A percentile compares a stretch with the other conserved stretches of the same genome.
These are phyloP conservation scores for Peromyscus melanophrys DNA, from an alignment of 2,797 vertebrate genomes.

Conservation along the genomic window DNA sequence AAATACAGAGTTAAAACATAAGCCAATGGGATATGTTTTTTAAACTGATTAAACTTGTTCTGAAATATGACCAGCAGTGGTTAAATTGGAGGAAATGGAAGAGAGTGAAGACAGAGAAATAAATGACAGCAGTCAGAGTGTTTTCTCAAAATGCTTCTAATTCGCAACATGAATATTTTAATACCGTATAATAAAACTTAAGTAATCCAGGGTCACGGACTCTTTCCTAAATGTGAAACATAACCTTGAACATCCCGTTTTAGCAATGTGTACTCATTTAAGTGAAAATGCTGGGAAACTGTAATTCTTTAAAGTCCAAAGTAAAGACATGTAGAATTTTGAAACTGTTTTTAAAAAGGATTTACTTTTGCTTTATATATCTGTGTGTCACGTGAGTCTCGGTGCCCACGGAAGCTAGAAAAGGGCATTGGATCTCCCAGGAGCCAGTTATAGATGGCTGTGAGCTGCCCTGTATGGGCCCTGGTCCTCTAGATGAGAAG, in stretches of 20 bases:
- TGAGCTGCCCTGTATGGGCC: neutral
- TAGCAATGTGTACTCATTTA: constrained; percentile 53
- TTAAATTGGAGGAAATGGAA: constrained; percentile 29
- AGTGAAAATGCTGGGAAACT: constrained; percentile 60
- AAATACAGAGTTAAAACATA: constrained; percentile 55
- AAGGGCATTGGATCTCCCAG: neutral
- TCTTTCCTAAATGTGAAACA: constrained; percentile 49
- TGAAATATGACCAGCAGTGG: neutral
- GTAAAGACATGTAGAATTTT: constrained; percentile 49
- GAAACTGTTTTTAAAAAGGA: neutral
- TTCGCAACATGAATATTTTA: constrained; percentile 41
- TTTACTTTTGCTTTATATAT: neutral
- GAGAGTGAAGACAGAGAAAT: constrained; percentile 9
- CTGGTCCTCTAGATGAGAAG: neutral
- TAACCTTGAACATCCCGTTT: constrained; percentile 44
- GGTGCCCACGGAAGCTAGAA: neutral
- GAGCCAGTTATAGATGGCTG: neutral
- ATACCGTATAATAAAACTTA: constrained; percentile 25
- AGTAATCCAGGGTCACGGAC: constrained; percentile 25
- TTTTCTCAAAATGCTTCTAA: constrained; percentile 45
- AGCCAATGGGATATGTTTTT: neutral
- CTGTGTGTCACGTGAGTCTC: neutral
- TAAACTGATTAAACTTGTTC: constrained; percentile 43
- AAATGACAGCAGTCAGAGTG: neutral
- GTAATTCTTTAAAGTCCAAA: constrained; percentile 35